A percentile compares a stretch with the other conserved stretches of the same genome.
These are phyloP conservation scores for Drosophila kohkoa DNA, from an alignment of 1,140 invertebrate genomes.

Conservation along the genomic window DNA sequence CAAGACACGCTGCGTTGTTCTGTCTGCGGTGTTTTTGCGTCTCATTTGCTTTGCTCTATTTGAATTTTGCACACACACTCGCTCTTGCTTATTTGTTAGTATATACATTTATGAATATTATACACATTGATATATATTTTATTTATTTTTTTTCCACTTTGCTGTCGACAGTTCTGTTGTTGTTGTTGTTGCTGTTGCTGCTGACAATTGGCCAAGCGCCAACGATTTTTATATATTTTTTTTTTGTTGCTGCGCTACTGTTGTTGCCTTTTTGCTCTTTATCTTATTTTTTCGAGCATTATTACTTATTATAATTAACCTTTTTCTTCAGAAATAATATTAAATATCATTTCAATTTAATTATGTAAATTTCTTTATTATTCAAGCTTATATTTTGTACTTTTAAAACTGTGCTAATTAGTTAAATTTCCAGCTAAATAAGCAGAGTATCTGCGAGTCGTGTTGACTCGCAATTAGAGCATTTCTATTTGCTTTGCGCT, in stretches of 20 bases:
- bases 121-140: conserved; percentile 22
- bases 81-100: conserved; percentile 27
- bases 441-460: neutral
- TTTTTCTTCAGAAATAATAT: neutral
- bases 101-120: conserved; percentile 32
- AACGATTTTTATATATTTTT: conserved; percentile 73
- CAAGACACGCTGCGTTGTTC: conserved; percentile 13
- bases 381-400: neutral
- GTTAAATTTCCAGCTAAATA: neutral
- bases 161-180: conserved; percentile 42
- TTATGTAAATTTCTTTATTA: conserved; percentile 7
- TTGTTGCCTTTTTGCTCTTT: conserved; percentile 57
- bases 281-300: conserved; percentile 9
- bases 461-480: neutral
- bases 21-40: conserved; percentile 35
- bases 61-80: conserved; percentile 20
- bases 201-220: conserved; percentile 78
- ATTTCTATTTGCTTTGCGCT: conserved; percentile 17
- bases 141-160: conserved; percentile 34
- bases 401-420: neutral
- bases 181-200: conserved; percentile 34
- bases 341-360: conserved; percentile 20
- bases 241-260: conserved; percentile 49
- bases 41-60: conserved; percentile 55
- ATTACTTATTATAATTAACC: conserved; percentile 14